These are phyloP conservation scores for Sphaeridia pumilis DNA, from an alignment of 2,888 invertebrate genomes.

Conservation along the genomic window DNA sequence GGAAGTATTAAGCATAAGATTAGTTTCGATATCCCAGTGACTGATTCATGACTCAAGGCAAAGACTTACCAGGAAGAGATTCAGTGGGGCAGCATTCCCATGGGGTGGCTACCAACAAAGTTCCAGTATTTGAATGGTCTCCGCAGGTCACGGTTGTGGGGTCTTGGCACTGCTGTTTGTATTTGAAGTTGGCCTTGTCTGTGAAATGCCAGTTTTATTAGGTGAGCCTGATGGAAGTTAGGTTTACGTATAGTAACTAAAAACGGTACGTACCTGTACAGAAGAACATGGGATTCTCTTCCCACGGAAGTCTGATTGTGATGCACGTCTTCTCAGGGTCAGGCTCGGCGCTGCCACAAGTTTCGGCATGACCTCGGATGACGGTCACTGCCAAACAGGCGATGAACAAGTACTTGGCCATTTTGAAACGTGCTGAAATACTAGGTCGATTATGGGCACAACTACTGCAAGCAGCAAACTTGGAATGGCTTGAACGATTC, in stretches of 20 bases:
- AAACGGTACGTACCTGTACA: slow-evolving; percentile 29
- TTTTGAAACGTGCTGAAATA: no score
- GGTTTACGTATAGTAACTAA: no score
- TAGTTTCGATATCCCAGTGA: neutral
- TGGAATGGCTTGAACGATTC: no score
- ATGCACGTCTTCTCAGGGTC: slow-evolving; percentile 30
- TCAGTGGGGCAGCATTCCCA: slow-evolving; percentile 32
- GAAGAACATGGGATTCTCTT: slow-evolving; percentile 31
- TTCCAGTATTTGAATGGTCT: slow-evolving; percentile 17
- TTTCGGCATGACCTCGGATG: neutral
- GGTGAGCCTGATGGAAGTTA: no score
- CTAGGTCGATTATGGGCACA: no score
- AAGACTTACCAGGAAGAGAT: slow-evolving; percentile 21
- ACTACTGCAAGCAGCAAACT: no score
- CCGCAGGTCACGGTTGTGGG: slow-evolving; percentile 20
- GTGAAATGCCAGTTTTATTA: neutral
- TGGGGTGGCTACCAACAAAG: slow-evolving; percentile 26
- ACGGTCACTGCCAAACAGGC: no score
- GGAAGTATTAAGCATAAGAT: neutral
- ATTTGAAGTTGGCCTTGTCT: slow-evolving; percentile 21
- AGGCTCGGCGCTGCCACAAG: slow-evolving; percentile 25
- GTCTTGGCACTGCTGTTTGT: slow-evolving; percentile 16
- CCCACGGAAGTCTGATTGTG: slow-evolving; percentile 29
- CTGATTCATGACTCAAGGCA: no score
- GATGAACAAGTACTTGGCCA: no score